Evolutionary conservation across 2,113 vertebrate genomes (phyloP).

Genomic region (Riparia riparia): DNA sequence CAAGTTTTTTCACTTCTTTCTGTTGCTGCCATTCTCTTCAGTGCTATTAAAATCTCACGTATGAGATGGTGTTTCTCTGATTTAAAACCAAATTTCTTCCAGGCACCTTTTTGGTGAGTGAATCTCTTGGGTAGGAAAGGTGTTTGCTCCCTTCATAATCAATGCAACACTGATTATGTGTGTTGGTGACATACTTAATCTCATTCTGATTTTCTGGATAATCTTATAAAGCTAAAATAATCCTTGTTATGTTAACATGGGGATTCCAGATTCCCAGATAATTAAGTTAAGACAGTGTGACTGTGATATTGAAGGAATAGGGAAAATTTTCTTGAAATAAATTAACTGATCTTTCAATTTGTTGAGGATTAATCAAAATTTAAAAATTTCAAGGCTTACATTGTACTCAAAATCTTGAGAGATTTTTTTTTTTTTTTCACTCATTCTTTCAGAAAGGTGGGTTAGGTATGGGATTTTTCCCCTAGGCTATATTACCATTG

Average conservation of each 20-base stretch:
- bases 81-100: neutral
- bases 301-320: neutral
- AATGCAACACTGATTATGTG: neutral
- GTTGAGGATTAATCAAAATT: neutral
- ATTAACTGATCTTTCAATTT: neutral
- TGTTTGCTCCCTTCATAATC: neutral
- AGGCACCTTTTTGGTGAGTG: neutral
- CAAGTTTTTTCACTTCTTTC: neutral
- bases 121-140: neutral
- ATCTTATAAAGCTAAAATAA: neutral
- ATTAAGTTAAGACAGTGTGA: neutral
- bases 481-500: neutral
- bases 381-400: neutral
- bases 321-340: neutral
- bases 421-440: neutral
- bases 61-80: neutral
- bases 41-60: neutral
- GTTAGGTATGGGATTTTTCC: neutral
- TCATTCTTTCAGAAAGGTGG: neutral
- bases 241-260: neutral
- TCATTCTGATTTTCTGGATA: neutral
- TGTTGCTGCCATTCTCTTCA: neutral
- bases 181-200: neutral
- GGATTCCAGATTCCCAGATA: neutral
- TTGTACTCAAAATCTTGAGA: neutral